Evolutionary conservation across 2,113 vertebrate species (phyloP).

Genomic region (Burhinus bistriatus): DNA sequence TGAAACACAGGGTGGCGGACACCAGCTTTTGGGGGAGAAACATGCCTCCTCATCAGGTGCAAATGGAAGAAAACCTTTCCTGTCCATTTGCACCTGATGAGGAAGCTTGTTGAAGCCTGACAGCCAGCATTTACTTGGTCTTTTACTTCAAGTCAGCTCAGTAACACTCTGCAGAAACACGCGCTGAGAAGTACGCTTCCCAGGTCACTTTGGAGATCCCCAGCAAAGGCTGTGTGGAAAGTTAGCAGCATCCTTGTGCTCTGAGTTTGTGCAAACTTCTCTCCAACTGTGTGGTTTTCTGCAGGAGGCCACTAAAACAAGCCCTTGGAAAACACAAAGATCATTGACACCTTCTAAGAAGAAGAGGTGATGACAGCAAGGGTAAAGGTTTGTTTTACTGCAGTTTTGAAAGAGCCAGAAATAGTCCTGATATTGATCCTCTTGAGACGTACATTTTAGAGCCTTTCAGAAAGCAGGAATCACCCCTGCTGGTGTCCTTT

Average conservation of each 20-base stretch:
- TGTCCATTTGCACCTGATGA: constrained; percentile 66
- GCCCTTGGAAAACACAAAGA: neutral
- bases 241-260: neutral
- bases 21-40: constrained; percentile 39
- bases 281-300: neutral
- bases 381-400: neutral
- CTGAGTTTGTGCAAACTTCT: neutral
- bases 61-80: constrained; percentile 52
- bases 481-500: neutral
- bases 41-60: constrained; percentile 50
- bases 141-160: constrained; percentile 35
- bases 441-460: neutral
- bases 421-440: neutral
- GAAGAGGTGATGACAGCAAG: neutral
- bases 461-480: neutral
- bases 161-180: neutral
- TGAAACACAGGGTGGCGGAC: neutral
- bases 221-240: neutral
- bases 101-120: constrained; percentile 24
- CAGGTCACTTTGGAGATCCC: neutral
- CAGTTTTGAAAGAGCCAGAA: constrained; percentile 1
- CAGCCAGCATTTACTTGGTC: neutral
- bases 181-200: neutral
- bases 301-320: neutral
- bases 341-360: neutral